phyloP scores from a whole-genome alignment of 2,113 vertebrate genomes.

The Myanophis thanlyinensis region DNA sequence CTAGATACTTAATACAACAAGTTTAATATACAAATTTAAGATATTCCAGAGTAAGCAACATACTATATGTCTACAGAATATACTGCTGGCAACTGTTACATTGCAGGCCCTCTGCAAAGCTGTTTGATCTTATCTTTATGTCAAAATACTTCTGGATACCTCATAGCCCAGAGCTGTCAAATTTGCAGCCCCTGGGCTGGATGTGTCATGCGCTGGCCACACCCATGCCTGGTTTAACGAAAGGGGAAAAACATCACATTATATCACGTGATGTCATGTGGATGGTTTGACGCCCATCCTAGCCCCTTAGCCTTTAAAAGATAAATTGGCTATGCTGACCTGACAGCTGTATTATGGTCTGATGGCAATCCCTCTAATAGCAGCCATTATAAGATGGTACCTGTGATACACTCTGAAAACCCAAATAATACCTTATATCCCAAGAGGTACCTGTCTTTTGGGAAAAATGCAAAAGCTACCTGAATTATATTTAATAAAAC shows the following conservation, averaged over 20 bases:
- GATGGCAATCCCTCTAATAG: background rate
- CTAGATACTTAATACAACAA: background rate
- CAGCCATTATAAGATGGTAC: background rate
- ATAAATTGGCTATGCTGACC: background rate
- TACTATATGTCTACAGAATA: background rate
- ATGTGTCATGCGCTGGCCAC: too few species aligned
- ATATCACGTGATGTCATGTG: too few species aligned
- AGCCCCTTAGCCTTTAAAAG: background rate
- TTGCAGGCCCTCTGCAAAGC: background rate
- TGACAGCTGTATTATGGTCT: background rate
- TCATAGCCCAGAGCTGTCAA: background rate
- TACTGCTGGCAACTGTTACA: background rate
- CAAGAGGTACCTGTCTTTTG: background rate
- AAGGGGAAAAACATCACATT: too few species aligned
- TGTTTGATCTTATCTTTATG: background rate
- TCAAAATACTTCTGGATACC: background rate
- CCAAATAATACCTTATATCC: background rate
- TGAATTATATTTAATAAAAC: background rate
- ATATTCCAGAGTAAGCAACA: background rate
- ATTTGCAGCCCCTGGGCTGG: too few species aligned
- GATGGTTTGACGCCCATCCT: too few species aligned
- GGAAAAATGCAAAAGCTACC: background rate
- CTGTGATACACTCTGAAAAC: background rate
- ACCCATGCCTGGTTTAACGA: too few species aligned
- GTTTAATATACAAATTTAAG: background rate